A percentile compares a stretch with the other conserved stretches of the same genome.
phyloP scores from a whole-genome alignment of 2,113 vertebrate genomes.

The Pao palembangensis region DNA sequence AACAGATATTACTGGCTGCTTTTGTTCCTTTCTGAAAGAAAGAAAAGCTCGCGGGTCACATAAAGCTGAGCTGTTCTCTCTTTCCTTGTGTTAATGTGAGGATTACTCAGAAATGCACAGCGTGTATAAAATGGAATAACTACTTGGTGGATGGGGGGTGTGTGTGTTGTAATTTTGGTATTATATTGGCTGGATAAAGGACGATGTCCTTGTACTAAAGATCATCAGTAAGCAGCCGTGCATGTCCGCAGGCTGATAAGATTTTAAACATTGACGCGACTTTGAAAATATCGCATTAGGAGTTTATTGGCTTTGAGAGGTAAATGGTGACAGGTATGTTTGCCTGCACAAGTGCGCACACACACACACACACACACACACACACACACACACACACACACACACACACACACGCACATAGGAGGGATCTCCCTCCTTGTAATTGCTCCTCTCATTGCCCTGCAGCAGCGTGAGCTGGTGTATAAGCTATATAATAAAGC shows the following conservation, averaged over 20 bases:
- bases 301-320: constrained; percentile 64
- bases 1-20: constrained; percentile 24
- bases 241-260: constrained; percentile 61
- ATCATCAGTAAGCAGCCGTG: constrained; percentile 54
- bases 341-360: constrained; percentile 13
- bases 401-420: constrained; percentile 21
- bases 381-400: constrained; percentile 21
- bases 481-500: constrained; percentile 70
- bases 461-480: constrained; percentile 63
- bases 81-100: neutral
- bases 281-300: constrained; percentile 64
- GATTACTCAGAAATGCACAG: neutral
- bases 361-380: constrained; percentile 22
- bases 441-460: constrained; percentile 76
- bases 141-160: constrained; percentile 6
- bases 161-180: constrained; percentile 20
- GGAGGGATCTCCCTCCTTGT: constrained; percentile 58
- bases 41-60: constrained; percentile 17
- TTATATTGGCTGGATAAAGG: constrained; percentile 22
- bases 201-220: constrained; percentile 52
- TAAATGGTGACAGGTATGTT: constrained; percentile 63
- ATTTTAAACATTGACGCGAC: constrained; percentile 73
- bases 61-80: neutral
- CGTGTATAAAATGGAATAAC: neutral
- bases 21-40: constrained; percentile 35